Evolutionary conservation across 1,140 invertebrate genomes (phyloP), one percentile per base, ranked within the genome.

Genomic region (Eumeta japonica): DNA sequence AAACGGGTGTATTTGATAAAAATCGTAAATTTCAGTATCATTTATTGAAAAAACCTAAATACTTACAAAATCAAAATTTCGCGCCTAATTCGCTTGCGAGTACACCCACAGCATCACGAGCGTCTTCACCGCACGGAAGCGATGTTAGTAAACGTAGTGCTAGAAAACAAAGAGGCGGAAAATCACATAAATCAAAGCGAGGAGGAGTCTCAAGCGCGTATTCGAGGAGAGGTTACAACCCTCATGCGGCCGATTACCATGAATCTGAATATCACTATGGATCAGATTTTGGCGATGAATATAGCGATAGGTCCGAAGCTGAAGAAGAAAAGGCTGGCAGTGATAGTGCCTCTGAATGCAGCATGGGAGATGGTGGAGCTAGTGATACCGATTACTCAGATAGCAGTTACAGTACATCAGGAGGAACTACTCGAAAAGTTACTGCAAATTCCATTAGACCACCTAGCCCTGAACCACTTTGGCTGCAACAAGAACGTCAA

Each of bases 1-100:
- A 92, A 81, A 86, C 89, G 40, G 86, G 88, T 52, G 85, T 84
- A 65, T 81, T 88, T 78, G 89, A 90, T 60, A 83, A 86, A 58
- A 83, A 86, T 50, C 85, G 84, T 58, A 89, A 88, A 77, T 90
- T 89, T 74, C 87, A 89, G 64, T 90, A 87, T 76, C 86, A 90
- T 77, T 77, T 92, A 59, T 81, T 93, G 63, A 92, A 93, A 76
- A 94, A 94, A 73, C 91, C 92, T 5, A 93, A 92, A 81, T 94
- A 93, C 75, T 79, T 92, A 52, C 78, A 83, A 66, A 82, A 82
- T 55, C 79, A 83, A 64, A 81, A 79, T 58, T 81, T 80, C 55
- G 85, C 81, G 44, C 77, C 79, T 1, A 79, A 84, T 52, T 86
- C 84, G 57, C 81, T 88, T 51, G 78, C 82, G 12, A 88, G 86